Evolutionary conservation across 2,113 vertebrate genomes (phyloP), one percentile per base, ranked within the genome.

Genomic region (Bagarius yarrelli): DNA sequence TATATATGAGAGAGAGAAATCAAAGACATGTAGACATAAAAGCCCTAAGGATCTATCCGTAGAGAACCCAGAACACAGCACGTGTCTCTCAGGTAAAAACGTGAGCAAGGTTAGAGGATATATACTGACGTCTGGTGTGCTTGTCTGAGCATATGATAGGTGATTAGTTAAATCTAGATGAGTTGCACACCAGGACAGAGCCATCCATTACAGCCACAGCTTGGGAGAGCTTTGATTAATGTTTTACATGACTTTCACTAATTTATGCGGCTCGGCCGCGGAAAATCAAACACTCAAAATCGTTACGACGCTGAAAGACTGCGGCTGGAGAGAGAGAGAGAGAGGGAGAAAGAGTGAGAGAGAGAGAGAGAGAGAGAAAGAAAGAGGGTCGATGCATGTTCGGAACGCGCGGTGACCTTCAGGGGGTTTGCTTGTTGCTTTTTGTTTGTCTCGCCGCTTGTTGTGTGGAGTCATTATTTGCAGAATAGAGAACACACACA

Each of bases 221-320:
- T 76, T 52, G 53, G 53, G 56, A 67, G 78, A 75, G 81, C 67
- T 59, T 80, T 85, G 85, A 86, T 86, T 76, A 85, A 86, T 86
- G 83, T 86, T 83, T 84, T 69, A 78, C 77, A 80, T 76, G 83
- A 69, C 66, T 76, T 81, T 78, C 74, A 57, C 74, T 85, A 84
- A 85, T 86, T 82, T 83, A 76, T 86, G 81, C 81, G 25, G 70
- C 69, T 71, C 69, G 53, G 50, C 76, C 78, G 78, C 71, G 81
- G 61, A 80, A 81, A 83, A 81, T 86, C 85, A 85, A 81, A 80
- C 61, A 78, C 70, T 34, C 61, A 78, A 78, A 81, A 83, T 85
- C 70, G 71, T 81, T 83, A 79, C 23, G 1, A 23, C 30, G 40
- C 74, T 27, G 69, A 73, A 78, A 63, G 78, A 81, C 75, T 59